A percentile compares a stretch with the other conserved stretches of the same genome.
These are phyloP conservation scores for Tetragonisca angustula DNA, from an alignment of 2,888 invertebrate species.

Conservation along the genomic window DNA sequence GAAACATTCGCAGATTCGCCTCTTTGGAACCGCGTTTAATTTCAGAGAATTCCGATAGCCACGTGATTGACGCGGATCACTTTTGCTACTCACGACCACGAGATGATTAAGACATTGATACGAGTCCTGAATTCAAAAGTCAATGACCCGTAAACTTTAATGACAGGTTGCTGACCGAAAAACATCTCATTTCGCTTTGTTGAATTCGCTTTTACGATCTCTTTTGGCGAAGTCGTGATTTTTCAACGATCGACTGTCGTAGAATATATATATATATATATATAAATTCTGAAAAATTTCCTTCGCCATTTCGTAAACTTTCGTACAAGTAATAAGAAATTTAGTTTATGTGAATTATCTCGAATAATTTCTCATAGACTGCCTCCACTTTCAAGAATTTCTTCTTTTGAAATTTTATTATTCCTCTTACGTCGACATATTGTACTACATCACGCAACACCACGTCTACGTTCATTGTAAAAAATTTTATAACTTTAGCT, in stretches of 20 bases:
- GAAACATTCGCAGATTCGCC: not conserved
- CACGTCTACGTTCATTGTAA: no score
- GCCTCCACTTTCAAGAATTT: no score
- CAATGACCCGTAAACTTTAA: slow-evolving; percentile 66
- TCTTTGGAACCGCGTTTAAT: not conserved
- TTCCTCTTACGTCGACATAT: no score
- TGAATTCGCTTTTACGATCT: slow-evolving; percentile 61
- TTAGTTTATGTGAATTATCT: no score
- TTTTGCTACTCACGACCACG: no score
- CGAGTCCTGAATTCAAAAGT: slow-evolving; percentile 49
- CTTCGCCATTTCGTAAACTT: no score
- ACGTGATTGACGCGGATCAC: not conserved
- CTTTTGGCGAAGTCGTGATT: slow-evolving; percentile 63
- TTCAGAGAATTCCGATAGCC: not conserved
- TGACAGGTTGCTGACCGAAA: slow-evolving; percentile 54
- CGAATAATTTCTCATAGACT: no score
- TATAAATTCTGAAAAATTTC: no score
- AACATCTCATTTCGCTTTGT: slow-evolving; percentile 57
- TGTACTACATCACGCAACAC: no score
- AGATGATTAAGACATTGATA: not conserved
- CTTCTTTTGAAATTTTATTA: no score
- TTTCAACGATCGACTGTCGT: slow-evolving; percentile 47
- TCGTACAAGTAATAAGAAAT: no score
- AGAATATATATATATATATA: not conserved
- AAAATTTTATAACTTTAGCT: no score